Evolutionary conservation across 2,888 invertebrate genomes (phyloP).

Genomic region (Nezara viridula): DNA sequence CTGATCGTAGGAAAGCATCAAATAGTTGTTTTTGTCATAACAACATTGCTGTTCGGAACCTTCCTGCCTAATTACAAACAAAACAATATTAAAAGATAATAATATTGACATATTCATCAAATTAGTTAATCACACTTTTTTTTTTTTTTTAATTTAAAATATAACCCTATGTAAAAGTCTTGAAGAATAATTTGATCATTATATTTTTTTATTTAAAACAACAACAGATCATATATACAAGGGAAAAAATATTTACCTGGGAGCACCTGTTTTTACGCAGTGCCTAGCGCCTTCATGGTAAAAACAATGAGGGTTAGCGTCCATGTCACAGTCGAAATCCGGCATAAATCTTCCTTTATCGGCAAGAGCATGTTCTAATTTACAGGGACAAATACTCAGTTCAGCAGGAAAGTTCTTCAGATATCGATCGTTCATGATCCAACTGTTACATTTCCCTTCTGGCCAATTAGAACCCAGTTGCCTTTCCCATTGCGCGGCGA

Average conservation of each 20-base stretch:
- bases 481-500: slow-evolving; percentile 89
- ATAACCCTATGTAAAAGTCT: background rate
- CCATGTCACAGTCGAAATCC: slow-evolving; percentile 91
- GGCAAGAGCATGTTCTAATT: slow-evolving; percentile 87
- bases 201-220: no score
- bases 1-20: slow-evolving; percentile 96
- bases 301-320: slow-evolving; percentile 88
- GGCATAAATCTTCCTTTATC: slow-evolving; percentile 95
- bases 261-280: slow-evolving; percentile 92
- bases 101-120: background rate
- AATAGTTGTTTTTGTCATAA: slow-evolving; percentile 90
- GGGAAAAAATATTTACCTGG: slow-evolving; percentile 77
- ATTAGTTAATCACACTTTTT: background rate
- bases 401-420: slow-evolving; percentile 88
- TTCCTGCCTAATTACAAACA: slow-evolving; percentile 75
- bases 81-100: slow-evolving; percentile 63
- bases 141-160: no score
- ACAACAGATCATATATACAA: no score
- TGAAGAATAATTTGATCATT: background rate
- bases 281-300: slow-evolving; percentile 92
- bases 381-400: slow-evolving; percentile 88
- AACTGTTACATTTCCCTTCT: slow-evolving; percentile 86
- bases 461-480: slow-evolving; percentile 87
- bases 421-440: slow-evolving; percentile 88
- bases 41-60: slow-evolving; percentile 98